phyloP scores from a whole-genome alignment of 2,888 invertebrate genomes.

The Apamea crenata region DNA sequence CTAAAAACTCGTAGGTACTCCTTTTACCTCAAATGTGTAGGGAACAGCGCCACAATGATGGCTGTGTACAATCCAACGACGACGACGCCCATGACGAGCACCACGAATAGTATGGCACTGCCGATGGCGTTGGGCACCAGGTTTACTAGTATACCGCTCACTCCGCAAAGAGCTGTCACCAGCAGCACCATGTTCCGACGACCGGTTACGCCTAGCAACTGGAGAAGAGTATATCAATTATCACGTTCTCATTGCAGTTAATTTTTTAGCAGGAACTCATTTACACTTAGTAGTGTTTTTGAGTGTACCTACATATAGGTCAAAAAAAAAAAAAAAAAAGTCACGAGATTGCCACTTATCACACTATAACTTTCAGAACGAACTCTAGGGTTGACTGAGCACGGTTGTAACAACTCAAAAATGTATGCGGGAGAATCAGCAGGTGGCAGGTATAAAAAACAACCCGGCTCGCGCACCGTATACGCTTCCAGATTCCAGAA shows the following conservation, averaged over 20 bases:
- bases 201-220: constrained; percentile 80
- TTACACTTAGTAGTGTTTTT: background rate
- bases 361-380: background rate
- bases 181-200: constrained; percentile 88
- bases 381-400: background rate
- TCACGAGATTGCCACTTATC: background rate
- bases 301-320: too few species aligned
- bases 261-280: background rate
- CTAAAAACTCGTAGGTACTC: background rate
- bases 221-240: background rate
- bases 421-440: too few species aligned
- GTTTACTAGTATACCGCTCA: constrained; percentile 90
- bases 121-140: constrained; percentile 90
- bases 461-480: too few species aligned
- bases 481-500: too few species aligned
- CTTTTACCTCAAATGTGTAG: constrained; percentile 85
- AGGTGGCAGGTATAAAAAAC: too few species aligned
- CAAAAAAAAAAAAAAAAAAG: too few species aligned
- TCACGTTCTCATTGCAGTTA: background rate
- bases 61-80: constrained; percentile 88
- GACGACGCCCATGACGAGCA: constrained; percentile 83
- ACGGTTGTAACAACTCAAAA: too few species aligned
- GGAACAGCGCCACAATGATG: constrained; percentile 89
- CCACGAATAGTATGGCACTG: constrained; percentile 87
- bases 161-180: constrained; percentile 85